Base-by-base conservation (phyloP, 2,797 vertebrate genomes). In the Chrysocyon brachyurus region DNA sequence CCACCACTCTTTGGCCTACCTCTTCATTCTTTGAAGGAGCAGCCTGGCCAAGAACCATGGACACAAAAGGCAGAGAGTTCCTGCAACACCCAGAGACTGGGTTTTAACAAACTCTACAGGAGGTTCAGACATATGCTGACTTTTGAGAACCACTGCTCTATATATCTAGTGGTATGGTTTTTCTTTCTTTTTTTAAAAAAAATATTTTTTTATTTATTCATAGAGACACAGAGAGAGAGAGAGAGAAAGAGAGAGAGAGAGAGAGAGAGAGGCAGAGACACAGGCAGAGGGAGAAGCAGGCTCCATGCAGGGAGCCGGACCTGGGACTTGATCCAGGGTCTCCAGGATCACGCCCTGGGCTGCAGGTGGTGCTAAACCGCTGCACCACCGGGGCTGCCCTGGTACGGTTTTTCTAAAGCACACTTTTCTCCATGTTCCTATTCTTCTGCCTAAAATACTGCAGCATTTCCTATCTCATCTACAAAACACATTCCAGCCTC, bases 371-470 rank as follows among this genome's bases (percentile, higher is more conserved):
- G 7, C 40, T 46, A 46, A 46, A 46, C 40, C 6, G 7, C 40
- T 46, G 40, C 40, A 8, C 40, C 40, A 46, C 40, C 7, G 40
- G 40, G 40, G 40, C 40, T 7, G 40, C 40, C 40, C 40, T 36
- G 72, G 11, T 6, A 1, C 36, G 12, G 26, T 17, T 95, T 97
- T 93, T 28, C 78, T 77, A 81, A 85, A 70, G 73, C 36, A 54
- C 5, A 61, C 31, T 91, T 91, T 52, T 75, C 17, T 75, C 5
- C 6, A 31, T 12, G 63, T 11, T 66, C n/a, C 9, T 75, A 54
- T 46, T 52, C 19, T 26, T 66, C 36, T 56, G 28, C 40, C 79
- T 92, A 87, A 94, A 87, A 78, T 40, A 46, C 11, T 85, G 84
- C 56, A 95, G 5, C 3, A 31, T 46, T 46, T 84, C 26, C 26